A percentile compares a stretch with the other conserved stretches of the same genome.
Evolutionary conservation across 1,140 invertebrate genomes (phyloP).

Genomic region (Brachionus calyciflorus): DNA sequence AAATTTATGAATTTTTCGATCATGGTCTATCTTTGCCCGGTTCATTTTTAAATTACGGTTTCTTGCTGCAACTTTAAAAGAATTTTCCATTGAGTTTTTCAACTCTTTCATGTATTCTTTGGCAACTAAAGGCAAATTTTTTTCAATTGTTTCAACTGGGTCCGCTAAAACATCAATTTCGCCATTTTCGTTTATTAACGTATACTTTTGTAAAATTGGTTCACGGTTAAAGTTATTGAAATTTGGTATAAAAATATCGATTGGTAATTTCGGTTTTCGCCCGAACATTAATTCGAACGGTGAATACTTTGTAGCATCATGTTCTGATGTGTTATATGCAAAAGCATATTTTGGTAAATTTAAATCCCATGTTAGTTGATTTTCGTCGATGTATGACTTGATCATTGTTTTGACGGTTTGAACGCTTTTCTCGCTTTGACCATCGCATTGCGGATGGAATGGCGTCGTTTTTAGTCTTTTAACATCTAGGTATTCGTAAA

Average conservation of each 20-base stretch:
- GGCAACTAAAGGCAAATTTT: too few species aligned
- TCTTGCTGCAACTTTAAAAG: neutral
- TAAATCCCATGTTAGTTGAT: too few species aligned
- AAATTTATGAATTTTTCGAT: neutral
- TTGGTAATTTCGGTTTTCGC: neutral
- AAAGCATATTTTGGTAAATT: too few species aligned
- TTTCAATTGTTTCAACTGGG: neutral
- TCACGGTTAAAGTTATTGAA: too few species aligned
- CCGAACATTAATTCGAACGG: too few species aligned
- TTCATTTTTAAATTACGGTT: neutral
- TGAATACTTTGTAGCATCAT: too few species aligned
- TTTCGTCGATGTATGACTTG: too few species aligned
- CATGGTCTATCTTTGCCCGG: neutral
- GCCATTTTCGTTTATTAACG: neutral
- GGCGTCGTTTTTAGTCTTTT: slow-evolving; percentile 48
- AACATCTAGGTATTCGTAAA: slow-evolving; percentile 47
- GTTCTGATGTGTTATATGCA: too few species aligned
- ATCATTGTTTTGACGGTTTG: too few species aligned
- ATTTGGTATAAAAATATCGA: neutral
- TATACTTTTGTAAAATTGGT: too few species aligned
- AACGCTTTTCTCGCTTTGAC: too few species aligned
- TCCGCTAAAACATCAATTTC: neutral
- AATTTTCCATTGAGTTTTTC: neutral
- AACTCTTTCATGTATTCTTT: neutral
- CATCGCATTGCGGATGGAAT: too few species aligned